Conservation (phyloP, 64 coral and sea anemone genomes). For the Stichodactyla mertensii region DNA sequence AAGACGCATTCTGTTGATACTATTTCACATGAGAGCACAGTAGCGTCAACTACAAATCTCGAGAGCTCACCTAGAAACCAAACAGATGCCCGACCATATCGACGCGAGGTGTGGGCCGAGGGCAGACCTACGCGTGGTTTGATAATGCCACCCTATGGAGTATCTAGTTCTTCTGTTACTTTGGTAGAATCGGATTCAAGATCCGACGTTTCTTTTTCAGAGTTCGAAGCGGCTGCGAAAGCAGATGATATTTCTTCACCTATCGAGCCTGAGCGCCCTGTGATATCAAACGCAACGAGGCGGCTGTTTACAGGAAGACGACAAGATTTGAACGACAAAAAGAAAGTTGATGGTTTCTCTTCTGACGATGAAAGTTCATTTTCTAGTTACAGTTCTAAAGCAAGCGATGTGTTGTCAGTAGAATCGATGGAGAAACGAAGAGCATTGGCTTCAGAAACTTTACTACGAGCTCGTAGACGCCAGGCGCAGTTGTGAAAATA, state of each 20-base stretch:
- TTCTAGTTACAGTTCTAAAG: background rate
- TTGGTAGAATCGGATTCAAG: background rate
- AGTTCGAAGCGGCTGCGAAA: background rate
- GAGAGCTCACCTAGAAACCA: background rate
- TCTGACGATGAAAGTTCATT: conserved; percentile 1
- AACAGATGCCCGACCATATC: background rate
- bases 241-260: background rate
- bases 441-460: background rate
- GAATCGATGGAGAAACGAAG: conserved; percentile 20
- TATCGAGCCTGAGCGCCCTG: background rate
- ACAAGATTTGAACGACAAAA: background rate
- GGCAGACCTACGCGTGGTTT: background rate
- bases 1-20: conserved; percentile 8
- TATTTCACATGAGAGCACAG: background rate
- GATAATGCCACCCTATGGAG: conserved; percentile 3
- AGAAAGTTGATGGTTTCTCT: background rate
- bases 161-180: background rate
- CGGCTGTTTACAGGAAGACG: conserved; percentile 9
- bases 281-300: background rate
- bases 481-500: conserved; percentile 2
- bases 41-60: background rate
- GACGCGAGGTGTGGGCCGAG: conserved; percentile 17
- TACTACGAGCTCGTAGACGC: conserved; percentile 15
- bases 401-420: conserved; percentile 4
- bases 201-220: conserved; percentile 1